Evolutionary conservation across 2,113 vertebrate genomes (phyloP), one percentile per base, ranked within the genome.

Genomic region (Micromys minutus): DNA sequence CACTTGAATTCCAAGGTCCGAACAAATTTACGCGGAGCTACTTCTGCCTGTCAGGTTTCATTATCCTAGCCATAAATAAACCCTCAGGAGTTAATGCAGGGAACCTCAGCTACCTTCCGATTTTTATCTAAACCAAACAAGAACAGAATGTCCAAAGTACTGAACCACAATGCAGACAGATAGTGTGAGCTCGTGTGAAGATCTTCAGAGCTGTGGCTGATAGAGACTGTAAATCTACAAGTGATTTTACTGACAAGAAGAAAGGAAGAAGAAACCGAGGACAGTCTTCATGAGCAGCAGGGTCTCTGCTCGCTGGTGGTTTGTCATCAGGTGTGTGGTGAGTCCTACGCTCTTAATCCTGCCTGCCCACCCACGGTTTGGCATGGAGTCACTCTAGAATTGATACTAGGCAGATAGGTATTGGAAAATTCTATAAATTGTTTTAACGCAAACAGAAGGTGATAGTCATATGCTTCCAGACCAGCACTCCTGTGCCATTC

Each of bases 141-240:
- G 22, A 96, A 52, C 72, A 91, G 34, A 79, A 69, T 61, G 77
- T 93, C 47, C 90, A 89, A 95, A 93, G 72, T 87, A 61, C 87
- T 29, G 72, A 84, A 93, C 19, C 11, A 85, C 72, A 39, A 47
- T 21, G 87, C 61, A 89, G 67, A 91, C 16, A 57, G 52, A 72
- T 7, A 24, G n/a, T 71, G 63, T 39, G 26, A 90, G 95, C 22
- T 36, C 59, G 34, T 16, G 8, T 90, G 67, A 93, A 89, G 55
- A 42, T 89, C 69, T 89, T 85, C 45, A 47, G 77, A 90, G 76
- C 24, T 87, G 63, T 69, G 31, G 13, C 39, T 89, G 36, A 92
- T 52, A 81, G 69, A 76, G 91, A 55, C 77, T 79, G 80, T 39
- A 84, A 85, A 94, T 80, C n/a, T 52, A 6, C 26, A 93, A 29